phyloP scores from a whole-genome alignment of 2,888 invertebrate genomes.

The Papilio demoleus region DNA sequence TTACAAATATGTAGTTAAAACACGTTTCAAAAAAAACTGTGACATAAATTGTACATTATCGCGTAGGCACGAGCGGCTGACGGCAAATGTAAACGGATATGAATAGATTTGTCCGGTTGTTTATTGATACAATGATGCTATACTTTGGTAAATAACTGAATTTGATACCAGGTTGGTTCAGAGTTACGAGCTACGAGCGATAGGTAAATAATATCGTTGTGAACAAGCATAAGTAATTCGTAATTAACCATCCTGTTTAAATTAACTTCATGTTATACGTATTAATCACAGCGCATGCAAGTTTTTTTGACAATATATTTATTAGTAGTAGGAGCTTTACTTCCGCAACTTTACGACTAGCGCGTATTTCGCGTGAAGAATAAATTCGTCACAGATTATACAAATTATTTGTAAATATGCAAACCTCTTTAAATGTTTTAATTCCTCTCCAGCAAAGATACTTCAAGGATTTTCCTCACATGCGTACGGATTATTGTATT shows the following conservation, averaged over 20 bases:
- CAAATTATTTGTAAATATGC: background rate
- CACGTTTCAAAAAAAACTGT: constrained; percentile 46
- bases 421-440: background rate
- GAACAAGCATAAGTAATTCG: background rate
- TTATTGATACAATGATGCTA: constrained; percentile 12
- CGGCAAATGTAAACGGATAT: constrained; percentile 25
- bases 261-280: too few relatives aligned
- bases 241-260: background rate
- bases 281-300: too few relatives aligned
- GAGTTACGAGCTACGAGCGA: constrained; percentile 10
- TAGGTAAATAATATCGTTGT: background rate
- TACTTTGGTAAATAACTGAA: constrained; percentile 13
- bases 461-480: background rate
- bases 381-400: too few relatives aligned
- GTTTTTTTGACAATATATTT: too few relatives aligned
- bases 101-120: constrained; percentile 30
- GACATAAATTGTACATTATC: constrained; percentile 34
- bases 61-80: constrained; percentile 33
- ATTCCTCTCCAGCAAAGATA: background rate
- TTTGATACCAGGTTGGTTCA: background rate
- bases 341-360: too few relatives aligned
- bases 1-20: constrained; percentile 48
- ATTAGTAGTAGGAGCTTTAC: too few relatives aligned
- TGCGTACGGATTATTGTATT: background rate
- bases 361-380: too few relatives aligned